Conservation (phyloP, 2,797 vertebrate species). For the Pangasius mekongensis region DNA sequence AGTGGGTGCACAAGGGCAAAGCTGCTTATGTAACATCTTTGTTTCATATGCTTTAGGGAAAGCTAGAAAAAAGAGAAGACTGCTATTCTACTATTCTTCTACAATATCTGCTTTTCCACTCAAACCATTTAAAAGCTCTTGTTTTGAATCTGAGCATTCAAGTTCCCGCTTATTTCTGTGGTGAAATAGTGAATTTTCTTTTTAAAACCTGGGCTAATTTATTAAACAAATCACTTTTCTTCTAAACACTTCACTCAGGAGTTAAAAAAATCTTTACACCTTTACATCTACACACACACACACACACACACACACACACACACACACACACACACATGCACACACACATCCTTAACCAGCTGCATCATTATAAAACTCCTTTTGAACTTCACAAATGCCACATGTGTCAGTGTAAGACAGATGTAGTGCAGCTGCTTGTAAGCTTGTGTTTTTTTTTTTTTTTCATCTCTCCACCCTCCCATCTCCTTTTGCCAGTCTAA, state of each 20-base stretch:
- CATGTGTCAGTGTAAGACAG: constrained; percentile 80
- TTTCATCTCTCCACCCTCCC: constrained; percentile 63
- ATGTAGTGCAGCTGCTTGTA: constrained; percentile 79
- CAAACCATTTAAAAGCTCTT: background rate
- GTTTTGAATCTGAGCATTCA: background rate
- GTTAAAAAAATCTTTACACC: background rate
- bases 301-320: constrained; percentile 7
- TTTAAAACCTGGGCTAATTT: constrained; percentile 8
- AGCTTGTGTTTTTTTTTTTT: constrained; percentile 62
- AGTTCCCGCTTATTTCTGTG: background rate
- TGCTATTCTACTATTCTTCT: background rate
- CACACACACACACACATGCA: constrained; percentile 8
- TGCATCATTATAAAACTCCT: constrained; percentile 79
- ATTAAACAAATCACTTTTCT: background rate
- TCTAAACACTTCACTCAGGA: background rate
- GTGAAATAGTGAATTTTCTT: background rate
- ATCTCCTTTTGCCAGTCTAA: constrained; percentile 35
- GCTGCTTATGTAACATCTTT: constrained; percentile 30
- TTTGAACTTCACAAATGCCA: constrained; percentile 84
- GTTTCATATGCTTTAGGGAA: background rate
- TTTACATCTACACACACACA: constrained; percentile 9
- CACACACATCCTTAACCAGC: constrained; percentile 58
- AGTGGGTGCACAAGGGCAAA: constrained; percentile 57
- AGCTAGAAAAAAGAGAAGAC: background rate
- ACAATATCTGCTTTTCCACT: background rate